These are phyloP conservation scores for Scophthalmus maximus DNA, from an alignment of 2,113 vertebrate genomes.

Conservation along the genomic window DNA sequence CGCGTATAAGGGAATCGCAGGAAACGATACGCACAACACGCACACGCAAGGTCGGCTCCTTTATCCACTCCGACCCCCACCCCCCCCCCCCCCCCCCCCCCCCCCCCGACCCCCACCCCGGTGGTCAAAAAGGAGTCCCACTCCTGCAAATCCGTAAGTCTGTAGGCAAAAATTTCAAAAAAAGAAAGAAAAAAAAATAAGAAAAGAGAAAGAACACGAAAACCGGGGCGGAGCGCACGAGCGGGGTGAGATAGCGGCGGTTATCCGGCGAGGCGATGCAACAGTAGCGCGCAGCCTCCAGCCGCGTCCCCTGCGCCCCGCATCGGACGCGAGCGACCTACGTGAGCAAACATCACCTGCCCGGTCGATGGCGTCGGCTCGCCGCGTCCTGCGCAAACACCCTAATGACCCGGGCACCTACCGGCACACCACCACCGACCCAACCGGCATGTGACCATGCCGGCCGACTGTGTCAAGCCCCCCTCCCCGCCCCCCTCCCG, in stretches of 20 bases:
- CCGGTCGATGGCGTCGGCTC: conserved; percentile 76
- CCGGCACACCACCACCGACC: conserved; percentile 59
- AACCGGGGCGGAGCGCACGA: conserved; percentile 45
- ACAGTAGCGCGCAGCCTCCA: conserved; percentile 82
- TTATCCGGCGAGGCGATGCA: conserved; percentile 82
- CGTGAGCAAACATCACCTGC: conserved; percentile 83
- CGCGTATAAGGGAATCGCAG: conserved; percentile 67
- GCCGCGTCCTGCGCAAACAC: conserved; percentile 80
- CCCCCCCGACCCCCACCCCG: too few relatives aligned
- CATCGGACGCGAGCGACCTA: conserved; percentile 76
- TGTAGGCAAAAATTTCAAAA: neutral
- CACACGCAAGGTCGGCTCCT: conserved; percentile 67
- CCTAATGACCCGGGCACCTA: conserved; percentile 72
- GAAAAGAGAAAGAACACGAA: conserved; percentile 6
- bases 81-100: too few relatives aligned
- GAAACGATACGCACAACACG: conserved; percentile 66
- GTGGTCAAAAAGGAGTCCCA: conserved; percentile 30
- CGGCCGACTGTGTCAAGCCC: conserved; percentile 45
- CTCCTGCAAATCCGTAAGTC: conserved; percentile 42
- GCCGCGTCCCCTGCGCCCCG: conserved; percentile 77
- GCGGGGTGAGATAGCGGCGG: conserved; percentile 67
- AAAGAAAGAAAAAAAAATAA: conserved; percentile 1
- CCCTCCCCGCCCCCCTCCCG: too few relatives aligned
- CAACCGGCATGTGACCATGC: conserved; percentile 64
- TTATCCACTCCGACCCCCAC: conserved; percentile 64